Percentiles rank a stretch among this genome's conserved stretches.
phyloP scores from a whole-genome alignment of 2,888 invertebrate genomes.

The Hydrotaea diabolus region DNA sequence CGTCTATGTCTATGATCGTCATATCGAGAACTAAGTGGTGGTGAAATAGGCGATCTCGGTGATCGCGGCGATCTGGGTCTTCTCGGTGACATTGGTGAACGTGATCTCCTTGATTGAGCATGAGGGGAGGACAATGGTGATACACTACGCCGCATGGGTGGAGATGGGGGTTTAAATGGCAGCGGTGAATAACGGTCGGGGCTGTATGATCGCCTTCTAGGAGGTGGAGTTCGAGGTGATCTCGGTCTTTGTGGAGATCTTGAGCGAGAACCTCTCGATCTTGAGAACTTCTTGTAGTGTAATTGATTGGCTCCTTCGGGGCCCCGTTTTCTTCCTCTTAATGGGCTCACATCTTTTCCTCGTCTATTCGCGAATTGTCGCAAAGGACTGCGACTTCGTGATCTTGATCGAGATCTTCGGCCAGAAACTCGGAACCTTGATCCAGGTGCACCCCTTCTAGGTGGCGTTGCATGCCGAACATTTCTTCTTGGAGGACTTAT shows the following conservation, averaged over 20 bases:
- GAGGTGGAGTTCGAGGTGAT: slow-evolving; percentile 73
- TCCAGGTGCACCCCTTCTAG: slow-evolving; percentile 55
- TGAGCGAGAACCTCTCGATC: slow-evolving; percentile 63
- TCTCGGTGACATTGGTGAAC: slow-evolving; percentile 60
- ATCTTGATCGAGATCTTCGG: slow-evolving; percentile 58
- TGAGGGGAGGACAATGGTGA: slow-evolving; percentile 65
- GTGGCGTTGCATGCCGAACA: slow-evolving; percentile 68
- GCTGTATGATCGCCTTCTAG: slow-evolving; percentile 74
- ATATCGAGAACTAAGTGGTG: slow-evolving; percentile 55
- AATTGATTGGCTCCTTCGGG: slow-evolving; percentile 53
- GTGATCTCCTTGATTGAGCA: slow-evolving; percentile 49
- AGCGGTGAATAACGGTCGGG: slow-evolving; percentile 76
- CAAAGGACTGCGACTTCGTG: slow-evolving; percentile 73
- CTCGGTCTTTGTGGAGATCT: slow-evolving; percentile 65
- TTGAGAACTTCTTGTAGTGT: slow-evolving; percentile 71
- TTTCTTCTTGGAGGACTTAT: slow-evolving; percentile 70
- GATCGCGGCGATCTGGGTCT: slow-evolving; percentile 62
- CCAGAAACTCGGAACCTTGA: slow-evolving; percentile 50
- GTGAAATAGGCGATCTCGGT: slow-evolving; percentile 67
- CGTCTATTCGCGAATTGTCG: slow-evolving; percentile 68
- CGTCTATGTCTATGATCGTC: slow-evolving; percentile 67
- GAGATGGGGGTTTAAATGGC: slow-evolving; percentile 79
- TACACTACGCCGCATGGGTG: slow-evolving; percentile 77
- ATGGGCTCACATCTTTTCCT: slow-evolving; percentile 66
- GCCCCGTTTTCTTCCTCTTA: slow-evolving; percentile 69